A percentile compares a stretch with the other conserved stretches of the same genome.
phyloP scores from a whole-genome alignment of 2,888 invertebrate genomes.

The Ophraella communa region DNA sequence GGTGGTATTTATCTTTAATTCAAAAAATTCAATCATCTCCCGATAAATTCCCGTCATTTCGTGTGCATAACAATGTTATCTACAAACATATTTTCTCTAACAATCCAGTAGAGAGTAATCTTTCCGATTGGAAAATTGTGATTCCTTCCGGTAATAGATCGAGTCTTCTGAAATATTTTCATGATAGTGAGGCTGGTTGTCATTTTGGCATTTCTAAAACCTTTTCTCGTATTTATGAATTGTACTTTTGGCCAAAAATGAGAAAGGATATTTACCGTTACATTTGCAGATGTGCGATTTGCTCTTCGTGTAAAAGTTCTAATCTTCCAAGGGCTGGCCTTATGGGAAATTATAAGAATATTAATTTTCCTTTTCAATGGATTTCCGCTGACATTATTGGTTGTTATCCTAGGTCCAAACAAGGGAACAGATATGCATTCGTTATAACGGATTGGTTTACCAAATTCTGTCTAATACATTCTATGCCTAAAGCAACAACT shows the following conservation, averaged over 20 bases:
- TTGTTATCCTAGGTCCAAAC: constrained; percentile 27
- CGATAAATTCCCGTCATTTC: constrained; percentile 30
- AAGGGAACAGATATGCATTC: constrained; percentile 2
- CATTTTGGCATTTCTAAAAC: too few relatives aligned
- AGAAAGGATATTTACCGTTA: too few relatives aligned
- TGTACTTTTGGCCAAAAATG: too few relatives aligned
- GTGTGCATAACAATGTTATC: constrained; percentile 26
- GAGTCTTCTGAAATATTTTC: too few relatives aligned
- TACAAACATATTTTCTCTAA: constrained; percentile 32
- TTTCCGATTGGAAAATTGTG: constrained; percentile 35
- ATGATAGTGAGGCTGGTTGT: too few relatives aligned
- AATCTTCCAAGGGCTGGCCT: too few relatives aligned
- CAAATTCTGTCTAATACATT: not conserved
- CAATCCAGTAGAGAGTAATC: too few relatives aligned
- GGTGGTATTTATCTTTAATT: constrained; percentile 33
- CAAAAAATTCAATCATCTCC: constrained; percentile 29
- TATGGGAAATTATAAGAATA: too few relatives aligned
- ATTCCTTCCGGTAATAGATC: constrained; percentile 23
- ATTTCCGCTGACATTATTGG: constrained; percentile 35
- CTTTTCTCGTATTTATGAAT: too few relatives aligned
- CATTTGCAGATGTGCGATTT: too few relatives aligned
- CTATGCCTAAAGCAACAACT: constrained; percentile 9
- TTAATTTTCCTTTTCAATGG: constrained; percentile 33
- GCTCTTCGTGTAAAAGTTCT: too few relatives aligned
- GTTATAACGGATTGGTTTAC: constrained; percentile 12